Evolutionary conservation across 2,797 vertebrate species (phyloP).

Genomic region (Propithecus deckenii): DNA sequence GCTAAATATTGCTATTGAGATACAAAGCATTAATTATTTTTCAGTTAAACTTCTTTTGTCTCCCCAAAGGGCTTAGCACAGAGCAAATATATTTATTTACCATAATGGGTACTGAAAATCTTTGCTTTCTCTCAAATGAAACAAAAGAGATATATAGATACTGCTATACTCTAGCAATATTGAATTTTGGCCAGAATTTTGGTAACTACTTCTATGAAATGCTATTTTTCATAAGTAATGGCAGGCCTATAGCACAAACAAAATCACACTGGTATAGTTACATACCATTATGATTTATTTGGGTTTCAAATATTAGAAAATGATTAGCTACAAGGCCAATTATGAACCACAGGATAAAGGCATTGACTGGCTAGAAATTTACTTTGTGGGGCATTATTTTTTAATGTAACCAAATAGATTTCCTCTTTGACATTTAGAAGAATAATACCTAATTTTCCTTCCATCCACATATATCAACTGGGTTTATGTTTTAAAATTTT

Average conservation of each 20-base stretch:
- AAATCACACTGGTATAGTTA: neutral
- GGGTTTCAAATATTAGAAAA: slow-evolving; percentile 44
- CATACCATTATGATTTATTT: slow-evolving; percentile 44
- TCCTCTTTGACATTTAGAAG: slow-evolving; percentile 23
- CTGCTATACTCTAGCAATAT: neutral
- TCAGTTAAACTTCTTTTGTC: neutral
- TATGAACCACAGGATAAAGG: slow-evolving; percentile 13
- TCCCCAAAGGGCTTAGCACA: neutral
- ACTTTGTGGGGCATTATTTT: slow-evolving; percentile 35
- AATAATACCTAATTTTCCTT: slow-evolving; percentile 22
- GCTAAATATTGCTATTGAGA: neutral
- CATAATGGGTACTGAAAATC: slow-evolving; percentile 9
- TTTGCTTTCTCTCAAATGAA: neutral
- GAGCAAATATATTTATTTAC: neutral
- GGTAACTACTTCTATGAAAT: slow-evolving; percentile 13
- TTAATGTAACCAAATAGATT: neutral
- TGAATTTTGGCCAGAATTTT: slow-evolving; percentile 4
- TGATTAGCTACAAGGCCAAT: slow-evolving; percentile 26
- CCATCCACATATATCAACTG: neutral
- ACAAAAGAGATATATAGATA: neutral
- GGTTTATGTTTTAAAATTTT: neutral
- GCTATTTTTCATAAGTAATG: slow-evolving; percentile 29
- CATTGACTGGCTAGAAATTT: neutral
- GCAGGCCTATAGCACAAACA: neutral
- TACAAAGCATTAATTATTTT: slow-evolving; percentile 29